Base-by-base conservation (phyloP, 2,888 invertebrate genomes). In the Drosophila gaucha region DNA sequence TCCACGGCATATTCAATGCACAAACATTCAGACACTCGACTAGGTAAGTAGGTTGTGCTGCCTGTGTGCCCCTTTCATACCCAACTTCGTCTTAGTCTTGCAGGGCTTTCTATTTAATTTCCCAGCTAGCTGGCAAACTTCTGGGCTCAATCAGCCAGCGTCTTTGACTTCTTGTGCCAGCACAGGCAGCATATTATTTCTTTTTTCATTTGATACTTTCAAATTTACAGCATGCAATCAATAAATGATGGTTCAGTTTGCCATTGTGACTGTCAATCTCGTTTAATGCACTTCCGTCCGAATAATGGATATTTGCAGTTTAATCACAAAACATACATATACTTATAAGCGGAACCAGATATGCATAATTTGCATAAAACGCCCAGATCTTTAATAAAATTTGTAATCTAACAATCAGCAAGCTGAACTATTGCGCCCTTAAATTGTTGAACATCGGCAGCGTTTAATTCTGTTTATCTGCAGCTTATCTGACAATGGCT, bases 41-140 rank as follows among this genome's bases (percentile, higher is more conserved):
- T 80, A 77, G 87, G 89, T 88, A 83, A 88, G 89, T 83, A 88
- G 82, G 82, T 83, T 88, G 89, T 77, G 28, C 44, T n/a, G 43
- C 43, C 43, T 10, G 77, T 9, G 39, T 49, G 59, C 55, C 46
- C 56, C 74, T 52, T 26, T 36, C 44, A 14, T 49, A 41, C 51
- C 51, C 14, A 22, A 3, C 43, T 46, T 35, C 41, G 38, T 44
- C 30, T 43, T 39, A 22, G 14, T 47, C 47, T 49, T 41, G 10
- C 41, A 63, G 72, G 86, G 88, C 88, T 89, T 88, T 89, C 84
- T 88, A 85, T 85, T 89, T 85, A 88, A 85, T 85, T 85, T 85
- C 73, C 67, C 71, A 66, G 66, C 78, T 33, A 55, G 59, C 78
- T 67, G 39, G 67, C 35, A 51, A 73, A 72, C 52, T 77, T 72